Conservation (phyloP, 2,797 vertebrate genomes). For the Fratercula arctica region DNA sequence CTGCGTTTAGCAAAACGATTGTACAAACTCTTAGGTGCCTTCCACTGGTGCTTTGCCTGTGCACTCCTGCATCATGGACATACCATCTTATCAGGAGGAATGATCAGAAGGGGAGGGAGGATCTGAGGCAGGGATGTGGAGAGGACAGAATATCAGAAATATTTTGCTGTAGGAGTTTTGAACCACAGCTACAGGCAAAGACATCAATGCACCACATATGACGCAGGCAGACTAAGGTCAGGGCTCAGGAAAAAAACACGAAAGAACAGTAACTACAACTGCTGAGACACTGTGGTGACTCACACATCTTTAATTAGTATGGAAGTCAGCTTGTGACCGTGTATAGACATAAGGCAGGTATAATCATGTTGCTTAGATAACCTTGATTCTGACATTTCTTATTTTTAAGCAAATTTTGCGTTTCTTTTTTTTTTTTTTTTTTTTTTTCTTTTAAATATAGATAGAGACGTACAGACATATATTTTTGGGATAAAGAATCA, state of each 20-base stretch:
- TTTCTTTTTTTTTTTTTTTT: not conserved
- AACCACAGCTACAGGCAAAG: not conserved
- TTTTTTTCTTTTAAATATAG: not conserved
- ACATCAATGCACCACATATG: accelerated
- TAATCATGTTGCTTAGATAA: accelerated
- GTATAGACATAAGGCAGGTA: not conserved
- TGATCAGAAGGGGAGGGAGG: accelerated
- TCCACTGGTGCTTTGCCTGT: not conserved
- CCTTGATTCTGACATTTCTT: accelerated
- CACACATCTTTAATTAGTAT: not conserved
- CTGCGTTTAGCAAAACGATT: not conserved
- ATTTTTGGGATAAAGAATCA: not conserved
- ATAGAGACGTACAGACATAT: not conserved
- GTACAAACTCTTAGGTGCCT: not conserved
- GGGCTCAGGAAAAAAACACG: not conserved
- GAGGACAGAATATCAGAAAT: not conserved
- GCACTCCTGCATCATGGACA: accelerated
- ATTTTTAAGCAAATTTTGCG: not conserved
- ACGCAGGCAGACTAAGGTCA: not conserved
- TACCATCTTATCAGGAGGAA: not conserved
- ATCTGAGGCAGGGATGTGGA: not conserved
- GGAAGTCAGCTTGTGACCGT: not conserved
- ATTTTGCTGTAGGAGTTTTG: not conserved
- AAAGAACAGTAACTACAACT: not conserved
- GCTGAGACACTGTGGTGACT: not conserved